Base-by-base conservation (phyloP, 2,888 invertebrate species). In the Brachypalpus laphriformis region DNA sequence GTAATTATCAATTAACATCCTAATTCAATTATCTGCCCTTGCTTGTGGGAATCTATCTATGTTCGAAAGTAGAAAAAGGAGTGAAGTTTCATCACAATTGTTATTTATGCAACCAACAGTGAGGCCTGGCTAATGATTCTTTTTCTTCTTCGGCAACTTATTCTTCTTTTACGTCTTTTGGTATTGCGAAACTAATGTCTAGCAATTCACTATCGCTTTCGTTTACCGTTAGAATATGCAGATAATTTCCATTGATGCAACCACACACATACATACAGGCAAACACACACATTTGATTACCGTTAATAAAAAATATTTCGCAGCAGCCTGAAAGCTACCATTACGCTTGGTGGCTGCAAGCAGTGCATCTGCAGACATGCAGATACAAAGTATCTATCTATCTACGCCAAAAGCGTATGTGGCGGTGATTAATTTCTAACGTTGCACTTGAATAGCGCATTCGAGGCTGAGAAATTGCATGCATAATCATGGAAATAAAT, bases 201-300 rank as follows among this genome's bases (percentile, higher is more conserved):
- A 83, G 74, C 80, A 74, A 83, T 83, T 83, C 80, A 83, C 83
- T 83, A 83, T 83, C 83, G 74, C 83, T 83, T 83, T 83, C 80
- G 11, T 74, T 83, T 80, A 83, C 83, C 80, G 83, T 83, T 83
- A 83, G 74, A 74, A 83, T 83, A 74, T 80, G 74, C 51, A 83
- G 80, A 83, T 83, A 83, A 83, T 83, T 83, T 78, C 74, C 74
- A 83, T 78, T 83, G 83, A 83, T 80, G 74, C 74, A 83, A 75
- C 59, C 22, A 20, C 9, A 16, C 22, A 61, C 18, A 31, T 59
- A n/a, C 8, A 31, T 49, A 42, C 37, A 42, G n/a, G n/a, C n/a
- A n/a, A 56, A 42, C 22, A 68, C 7, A 22, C 20, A 65, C 61
- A 82, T 49, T 63, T 56, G 80, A 83, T 80, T 57, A 83, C 83